phyloP scores from a whole-genome alignment of 2,113 vertebrate genomes.

The Anguilla japonica region DNA sequence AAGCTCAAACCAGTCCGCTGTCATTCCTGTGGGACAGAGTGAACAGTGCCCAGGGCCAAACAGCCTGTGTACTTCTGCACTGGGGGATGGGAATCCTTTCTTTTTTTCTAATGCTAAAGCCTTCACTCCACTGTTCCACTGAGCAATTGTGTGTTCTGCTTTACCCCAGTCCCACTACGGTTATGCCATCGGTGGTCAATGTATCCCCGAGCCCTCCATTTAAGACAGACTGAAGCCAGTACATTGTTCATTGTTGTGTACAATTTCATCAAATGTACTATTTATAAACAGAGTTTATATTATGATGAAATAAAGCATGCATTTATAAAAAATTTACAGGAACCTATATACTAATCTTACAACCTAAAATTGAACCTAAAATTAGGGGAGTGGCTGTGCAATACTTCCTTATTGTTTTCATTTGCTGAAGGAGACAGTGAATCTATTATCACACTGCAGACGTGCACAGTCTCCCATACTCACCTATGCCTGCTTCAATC shows the following conservation, averaged over 20 bases:
- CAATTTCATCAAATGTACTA: neutral
- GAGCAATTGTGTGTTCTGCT: too few relatives aligned
- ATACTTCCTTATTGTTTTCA: too few relatives aligned
- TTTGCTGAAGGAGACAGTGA: too few relatives aligned
- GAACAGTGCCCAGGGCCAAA: neutral
- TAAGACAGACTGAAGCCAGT: neutral
- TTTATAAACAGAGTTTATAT: too few relatives aligned
- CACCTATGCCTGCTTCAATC: neutral
- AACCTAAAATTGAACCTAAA: too few relatives aligned
- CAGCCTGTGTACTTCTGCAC: slow-evolving; percentile 4
- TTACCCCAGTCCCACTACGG: neutral
- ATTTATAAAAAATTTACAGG: too few relatives aligned
- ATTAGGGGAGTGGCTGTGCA: too few relatives aligned
- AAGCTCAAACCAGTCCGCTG: slow-evolving; percentile 20
- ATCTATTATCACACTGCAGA: neutral
- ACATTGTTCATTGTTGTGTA: neutral
- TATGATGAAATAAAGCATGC: neutral
- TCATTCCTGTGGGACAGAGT: slow-evolving; percentile 24
- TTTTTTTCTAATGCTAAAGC: neutral
- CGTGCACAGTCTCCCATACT: neutral
- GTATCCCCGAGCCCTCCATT: neutral
- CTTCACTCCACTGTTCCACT: neutral
- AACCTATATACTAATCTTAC: too few relatives aligned
- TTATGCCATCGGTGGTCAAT: neutral
- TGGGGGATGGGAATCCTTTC: neutral